Evolutionary conservation across 2,888 invertebrate species (phyloP), one percentile per base, ranked within the genome.

Genomic region (Euzophera pinguis): DNA sequence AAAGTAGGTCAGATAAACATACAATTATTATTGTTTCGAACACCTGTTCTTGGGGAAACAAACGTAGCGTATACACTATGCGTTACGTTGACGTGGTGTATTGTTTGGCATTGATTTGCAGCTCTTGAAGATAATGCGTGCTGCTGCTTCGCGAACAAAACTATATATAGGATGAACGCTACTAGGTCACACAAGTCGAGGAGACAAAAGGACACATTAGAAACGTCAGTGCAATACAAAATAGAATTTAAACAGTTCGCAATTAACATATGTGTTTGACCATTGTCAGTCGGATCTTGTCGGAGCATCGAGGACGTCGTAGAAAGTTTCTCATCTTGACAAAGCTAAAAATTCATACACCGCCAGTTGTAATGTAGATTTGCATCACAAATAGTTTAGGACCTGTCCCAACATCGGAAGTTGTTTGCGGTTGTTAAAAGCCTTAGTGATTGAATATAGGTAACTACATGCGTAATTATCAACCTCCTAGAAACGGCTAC

Each of bases 241-340:
- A 64, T 64, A 57, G 64, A 66, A 68, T 60, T 59, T 61, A 67
- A 67, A 67, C 64, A 65, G 58, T 58, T 54, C 56, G 48, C 45
- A 71, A 81, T 81, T 79, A 78, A 63, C 82, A 84, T 83, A 78
- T 59, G 68, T 64, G 74, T 76, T 70, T 63, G 67, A 69, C 62
- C 69, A 81, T 84, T 81, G 75, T 63, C 72, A 83, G 74, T 79
- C 81, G 63, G 58, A 73, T 63, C 73, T 67, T 67, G 71, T 73
- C 58, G 57, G 57, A 57, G 56, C 73, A 84, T 74, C 65, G 78
- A 71, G 85, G 84, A 56, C 84, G 65, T 78, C 84, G 65, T 78
- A 85, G 87, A 88, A 88, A 88, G 87, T 80, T 67, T 61, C 59
- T 65, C 74, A 78, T 80, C 76, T 82, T 75, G 73, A 83, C 84